These are phyloP conservation scores for Xenopus borealis DNA, from an alignment of 2,113 vertebrate genomes.

Conservation along the genomic window DNA sequence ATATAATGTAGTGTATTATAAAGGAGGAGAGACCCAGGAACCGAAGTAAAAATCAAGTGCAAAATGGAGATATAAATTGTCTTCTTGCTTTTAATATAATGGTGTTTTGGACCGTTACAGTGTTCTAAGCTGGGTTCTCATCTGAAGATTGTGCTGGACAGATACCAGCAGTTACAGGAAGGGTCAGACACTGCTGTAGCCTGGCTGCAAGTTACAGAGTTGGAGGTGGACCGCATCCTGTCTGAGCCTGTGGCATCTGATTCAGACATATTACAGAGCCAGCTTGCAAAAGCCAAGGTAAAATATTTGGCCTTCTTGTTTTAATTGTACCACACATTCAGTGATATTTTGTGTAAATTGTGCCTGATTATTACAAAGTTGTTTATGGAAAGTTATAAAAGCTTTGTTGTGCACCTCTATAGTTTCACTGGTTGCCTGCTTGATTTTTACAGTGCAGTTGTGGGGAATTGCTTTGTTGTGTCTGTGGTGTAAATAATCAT, in stretches of 20 bases:
- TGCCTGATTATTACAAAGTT: no score
- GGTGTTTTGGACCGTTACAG: constrained; percentile 55
- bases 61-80: neutral
- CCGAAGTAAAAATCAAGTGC: no score
- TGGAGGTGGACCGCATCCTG: constrained; percentile 67
- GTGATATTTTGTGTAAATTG: no score
- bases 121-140: constrained; percentile 80
- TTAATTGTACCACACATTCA: neutral
- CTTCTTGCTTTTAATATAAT: neutral
- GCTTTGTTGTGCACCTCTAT: no score
- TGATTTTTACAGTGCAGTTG: no score
- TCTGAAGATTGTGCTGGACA: constrained; percentile 75
- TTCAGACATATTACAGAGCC: constrained; percentile 73
- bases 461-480: no score
- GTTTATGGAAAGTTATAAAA: no score
- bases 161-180: constrained; percentile 89
- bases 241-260: constrained; percentile 73
- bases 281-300: constrained; percentile 82
- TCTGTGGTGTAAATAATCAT: no score
- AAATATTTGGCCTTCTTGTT: constrained; percentile 20
- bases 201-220: constrained; percentile 81
- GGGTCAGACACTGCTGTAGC: constrained; percentile 72
- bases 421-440: no score
- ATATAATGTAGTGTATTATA: no score
- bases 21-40: no score